phyloP scores from a whole-genome alignment of 2,888 invertebrate species.

The Aplocera efformata region DNA sequence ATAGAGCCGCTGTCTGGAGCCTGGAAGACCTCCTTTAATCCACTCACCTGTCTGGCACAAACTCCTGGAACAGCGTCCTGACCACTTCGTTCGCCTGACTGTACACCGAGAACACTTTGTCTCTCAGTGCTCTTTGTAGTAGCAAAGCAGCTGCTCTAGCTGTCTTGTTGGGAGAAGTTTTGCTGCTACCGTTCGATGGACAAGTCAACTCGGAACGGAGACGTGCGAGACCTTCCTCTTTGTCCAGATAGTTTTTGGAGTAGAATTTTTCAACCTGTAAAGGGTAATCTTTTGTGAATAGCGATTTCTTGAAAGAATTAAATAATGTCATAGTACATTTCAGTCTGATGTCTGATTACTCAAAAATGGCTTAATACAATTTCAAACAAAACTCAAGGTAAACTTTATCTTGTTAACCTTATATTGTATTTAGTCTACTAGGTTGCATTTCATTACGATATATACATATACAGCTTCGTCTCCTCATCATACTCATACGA shows the following conservation, averaged over 20 bases:
- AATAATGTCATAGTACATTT: no score
- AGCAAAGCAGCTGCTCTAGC: conserved; percentile 90
- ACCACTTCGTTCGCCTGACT: conserved; percentile 91
- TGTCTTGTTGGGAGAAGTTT: conserved; percentile 86
- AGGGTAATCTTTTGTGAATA: no score
- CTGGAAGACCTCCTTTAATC: conserved; percentile 1
- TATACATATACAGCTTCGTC: no score
- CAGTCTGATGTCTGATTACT: no score
- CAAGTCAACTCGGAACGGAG: conserved; percentile 72
- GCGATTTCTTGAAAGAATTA: no score
- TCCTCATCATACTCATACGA: no score
- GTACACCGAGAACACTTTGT: conserved; percentile 94
- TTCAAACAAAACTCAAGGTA: no score
- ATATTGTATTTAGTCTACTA: no score
- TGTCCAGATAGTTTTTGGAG: conserved; percentile 93
- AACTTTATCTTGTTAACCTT: no score
- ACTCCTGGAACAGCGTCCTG: conserved; percentile 89
- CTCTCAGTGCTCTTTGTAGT: conserved; percentile 89
- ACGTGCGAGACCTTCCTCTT: conserved; percentile 91
- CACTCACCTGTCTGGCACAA: conserved; percentile 87
- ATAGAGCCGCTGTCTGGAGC: no score
- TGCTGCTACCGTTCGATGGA: conserved; percentile 64
- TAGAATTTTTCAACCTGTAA: conserved; percentile 92
- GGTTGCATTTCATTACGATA: no score
- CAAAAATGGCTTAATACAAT: no score